Conservation (phyloP, 2,113 vertebrate species). For the Pyrgilauda ruficollis region DNA sequence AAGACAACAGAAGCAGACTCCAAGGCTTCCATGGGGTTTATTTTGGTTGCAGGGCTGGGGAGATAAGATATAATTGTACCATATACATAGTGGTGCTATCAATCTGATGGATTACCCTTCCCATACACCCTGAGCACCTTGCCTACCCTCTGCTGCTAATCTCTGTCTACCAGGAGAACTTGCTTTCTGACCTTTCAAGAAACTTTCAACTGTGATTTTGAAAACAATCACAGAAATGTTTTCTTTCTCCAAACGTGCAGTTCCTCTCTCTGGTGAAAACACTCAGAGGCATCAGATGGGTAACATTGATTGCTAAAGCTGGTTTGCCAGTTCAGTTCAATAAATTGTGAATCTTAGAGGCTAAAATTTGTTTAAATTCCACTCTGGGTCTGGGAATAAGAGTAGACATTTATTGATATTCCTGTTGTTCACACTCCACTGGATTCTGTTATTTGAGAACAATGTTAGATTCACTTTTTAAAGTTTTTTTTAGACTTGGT, state of each 20-base stretch:
- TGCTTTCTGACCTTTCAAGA: constrained; percentile 38
- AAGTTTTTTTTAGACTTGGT: not conserved
- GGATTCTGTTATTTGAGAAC: not conserved
- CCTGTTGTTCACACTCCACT: not conserved
- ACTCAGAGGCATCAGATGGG: not conserved
- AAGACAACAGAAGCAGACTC: constrained; percentile 55
- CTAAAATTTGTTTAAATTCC: constrained; percentile 5
- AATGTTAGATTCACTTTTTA: not conserved
- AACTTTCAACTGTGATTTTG: not conserved
- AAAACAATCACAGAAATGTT: constrained; percentile 24
- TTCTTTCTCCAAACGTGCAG: not conserved
- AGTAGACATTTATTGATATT: constrained; percentile 14
- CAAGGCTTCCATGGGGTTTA: constrained; percentile 40
- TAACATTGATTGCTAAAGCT: constrained; percentile 12
- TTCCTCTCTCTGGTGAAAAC: not conserved
- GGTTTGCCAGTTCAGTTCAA: not conserved
- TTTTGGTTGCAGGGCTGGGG: constrained; percentile 59
- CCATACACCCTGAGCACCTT: constrained; percentile 15
- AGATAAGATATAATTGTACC: constrained; percentile 64
- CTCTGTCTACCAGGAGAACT: not conserved
- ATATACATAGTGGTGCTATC: constrained; percentile 38
- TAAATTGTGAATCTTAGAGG: not conserved
- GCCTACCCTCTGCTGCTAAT: constrained; percentile 33
- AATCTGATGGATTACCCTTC: constrained; percentile 36
- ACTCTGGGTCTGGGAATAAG: not conserved